phyloP scores from a whole-genome alignment of 2,888 invertebrate species.

The Ichneumoninae sp. region DNA sequence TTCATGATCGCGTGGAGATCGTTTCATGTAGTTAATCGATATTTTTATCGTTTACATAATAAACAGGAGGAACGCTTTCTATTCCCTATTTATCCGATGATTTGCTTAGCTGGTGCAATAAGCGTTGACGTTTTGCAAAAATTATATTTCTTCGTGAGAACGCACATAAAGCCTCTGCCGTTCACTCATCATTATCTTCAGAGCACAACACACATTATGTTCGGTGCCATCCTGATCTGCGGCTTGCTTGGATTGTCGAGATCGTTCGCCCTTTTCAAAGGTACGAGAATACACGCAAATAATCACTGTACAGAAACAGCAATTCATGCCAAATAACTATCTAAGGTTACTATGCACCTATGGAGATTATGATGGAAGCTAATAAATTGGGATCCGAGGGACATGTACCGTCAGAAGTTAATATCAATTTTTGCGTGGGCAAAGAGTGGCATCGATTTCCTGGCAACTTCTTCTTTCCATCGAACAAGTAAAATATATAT shows the following conservation, averaged over 20 bases:
- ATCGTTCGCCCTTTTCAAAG: conserved; percentile 87
- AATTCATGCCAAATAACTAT: background rate
- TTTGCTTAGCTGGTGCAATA: conserved; percentile 93
- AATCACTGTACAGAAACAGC: background rate
- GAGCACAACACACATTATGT: conserved; percentile 90
- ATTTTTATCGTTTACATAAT: conserved; percentile 73
- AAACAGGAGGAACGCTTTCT: conserved; percentile 90
- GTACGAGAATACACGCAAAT: conserved; percentile 77
- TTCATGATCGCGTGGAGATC: conserved; percentile 71
- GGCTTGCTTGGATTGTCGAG: conserved; percentile 86
- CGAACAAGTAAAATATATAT: conserved; percentile 85
- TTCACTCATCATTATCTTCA: conserved; percentile 89
- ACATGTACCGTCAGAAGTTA: conserved; percentile 84
- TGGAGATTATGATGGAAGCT: conserved; percentile 92
- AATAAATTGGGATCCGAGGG: conserved; percentile 86
- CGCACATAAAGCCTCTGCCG: conserved; percentile 75
- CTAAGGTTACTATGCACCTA: conserved; percentile 92
- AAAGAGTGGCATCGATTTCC: conserved; percentile 99
- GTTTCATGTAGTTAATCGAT: conserved; percentile 80
- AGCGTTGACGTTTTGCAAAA: conserved; percentile 92
- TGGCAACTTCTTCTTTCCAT: conserved; percentile 96
- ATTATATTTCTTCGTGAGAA: conserved; percentile 86
- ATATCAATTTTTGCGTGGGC: conserved; percentile 94
- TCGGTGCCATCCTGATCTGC: conserved; percentile 86
- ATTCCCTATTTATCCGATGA: conserved; percentile 97